Evolutionary conservation across 2,113 vertebrate genomes (phyloP).

Genomic region (Choloepus hoffmanni): DNA sequence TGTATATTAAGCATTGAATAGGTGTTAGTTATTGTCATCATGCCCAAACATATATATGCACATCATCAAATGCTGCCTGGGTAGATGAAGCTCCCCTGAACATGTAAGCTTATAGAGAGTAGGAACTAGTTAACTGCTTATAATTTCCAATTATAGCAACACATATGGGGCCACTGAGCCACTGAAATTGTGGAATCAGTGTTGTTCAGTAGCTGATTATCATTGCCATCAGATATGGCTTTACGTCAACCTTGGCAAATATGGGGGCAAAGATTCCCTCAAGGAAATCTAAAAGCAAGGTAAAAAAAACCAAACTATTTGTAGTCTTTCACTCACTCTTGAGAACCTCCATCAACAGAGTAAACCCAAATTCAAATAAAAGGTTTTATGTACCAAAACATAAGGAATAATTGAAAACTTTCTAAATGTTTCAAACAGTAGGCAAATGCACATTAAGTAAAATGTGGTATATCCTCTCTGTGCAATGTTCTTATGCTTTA

Average conservation of each 20-base stretch:
- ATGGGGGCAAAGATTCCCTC: not conserved
- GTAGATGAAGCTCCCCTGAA: not conserved
- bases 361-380: constrained; percentile 4
- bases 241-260: not conserved
- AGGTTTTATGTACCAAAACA: not conserved
- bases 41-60: not conserved
- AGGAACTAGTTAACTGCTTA: not conserved
- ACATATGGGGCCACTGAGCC: not conserved
- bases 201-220: not conserved
- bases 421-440: constrained; percentile 23
- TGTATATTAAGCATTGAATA: not conserved
- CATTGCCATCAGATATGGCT: not conserved
- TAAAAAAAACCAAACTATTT: not conserved
- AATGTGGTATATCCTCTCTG: not conserved
- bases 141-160: not conserved
- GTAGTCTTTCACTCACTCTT: not conserved
- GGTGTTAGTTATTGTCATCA: not conserved
- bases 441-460: not conserved
- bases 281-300: not conserved
- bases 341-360: not conserved
- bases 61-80: not conserved
- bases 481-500: not conserved
- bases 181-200: not conserved
- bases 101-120: not conserved
- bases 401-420: constrained; percentile 25